Evolutionary conservation across 2,113 vertebrate genomes (phyloP), one percentile per base, ranked within the genome.

Genomic region (Albula glossodonta): DNA sequence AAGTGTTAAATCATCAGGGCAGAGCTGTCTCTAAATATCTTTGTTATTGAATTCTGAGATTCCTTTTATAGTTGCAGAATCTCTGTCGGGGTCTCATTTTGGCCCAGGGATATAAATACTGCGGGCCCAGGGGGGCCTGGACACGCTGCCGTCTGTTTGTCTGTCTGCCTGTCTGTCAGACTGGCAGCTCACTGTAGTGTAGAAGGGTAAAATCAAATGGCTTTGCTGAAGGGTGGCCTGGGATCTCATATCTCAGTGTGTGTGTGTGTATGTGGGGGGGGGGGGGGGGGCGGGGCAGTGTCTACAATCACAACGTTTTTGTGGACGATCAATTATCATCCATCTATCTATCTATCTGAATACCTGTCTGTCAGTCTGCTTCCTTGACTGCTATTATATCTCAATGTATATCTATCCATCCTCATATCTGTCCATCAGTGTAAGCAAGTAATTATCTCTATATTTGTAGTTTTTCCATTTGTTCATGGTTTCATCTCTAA

Each of bases 51-150:
- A 92, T 63, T 87, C 84, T 78, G 87, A 90, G 88, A 84, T 91
- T 25, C 53, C 88, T 90, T 93, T 93, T 82, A 83, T 86, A 85
- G 85, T 89, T 82, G 86, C 86, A 83, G 83, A 87, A 89, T 89
- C 48, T 84, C 80, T 87, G 84, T 51, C 80, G 87, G 86, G 88
- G 82, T 48, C 77, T 81, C 86, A 81, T 87, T 84, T 66, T 57
- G 83, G 83, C 63, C 79, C 51, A 78, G 85, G 86, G 93, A 92
- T 94, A 93, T 93, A 95, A 94, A 93, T 94, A 93, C 89, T 91
- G 83, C 87, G 85, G 87, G 89, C 91, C 91, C 90, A 80, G 77
- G 81, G 88, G 31, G 91, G 86, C 90, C 85, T 82, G 78, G 81
- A 77, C 85, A 87, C 88, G 88, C 87, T 86, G 93, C 86, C 56